Evolutionary conservation across 1,140 invertebrate genomes (phyloP).

Genomic region (Scaptodrosophila lebanonensis): DNA sequence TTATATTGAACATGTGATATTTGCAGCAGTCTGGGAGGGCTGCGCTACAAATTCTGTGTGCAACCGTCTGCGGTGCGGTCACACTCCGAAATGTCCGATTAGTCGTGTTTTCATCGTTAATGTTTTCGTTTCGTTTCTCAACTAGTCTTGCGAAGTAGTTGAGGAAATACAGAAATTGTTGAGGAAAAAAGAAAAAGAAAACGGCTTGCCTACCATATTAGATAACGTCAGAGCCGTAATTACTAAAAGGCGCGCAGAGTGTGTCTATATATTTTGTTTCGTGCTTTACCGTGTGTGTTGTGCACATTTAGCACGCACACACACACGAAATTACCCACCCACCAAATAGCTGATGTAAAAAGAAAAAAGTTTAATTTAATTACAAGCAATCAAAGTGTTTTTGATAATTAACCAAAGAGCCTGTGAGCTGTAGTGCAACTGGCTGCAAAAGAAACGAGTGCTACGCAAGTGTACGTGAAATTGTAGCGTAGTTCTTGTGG

Average conservation of each 20-base stretch:
- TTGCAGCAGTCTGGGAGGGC: too few relatives aligned
- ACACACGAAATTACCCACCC: conserved; percentile 41
- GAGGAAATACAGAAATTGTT: conserved; percentile 38
- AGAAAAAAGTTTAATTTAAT: conserved; percentile 58
- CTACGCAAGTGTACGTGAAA: conserved; percentile 24
- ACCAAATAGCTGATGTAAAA: conserved; percentile 31
- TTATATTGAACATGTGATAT: too few relatives aligned
- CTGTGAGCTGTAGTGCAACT: conserved; percentile 23
- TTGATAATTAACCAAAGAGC: conserved; percentile 40
- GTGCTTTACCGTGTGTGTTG: conserved; percentile 42
- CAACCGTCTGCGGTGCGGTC: too few relatives aligned
- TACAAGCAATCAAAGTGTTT: conserved; percentile 47
- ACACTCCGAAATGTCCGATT: too few relatives aligned
- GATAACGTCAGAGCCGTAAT: too few relatives aligned
- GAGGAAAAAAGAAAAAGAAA: conserved; percentile 21
- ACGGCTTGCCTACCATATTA: too few relatives aligned
- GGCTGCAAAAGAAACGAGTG: conserved; percentile 24
- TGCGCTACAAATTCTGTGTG: too few relatives aligned
- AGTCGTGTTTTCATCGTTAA: conserved; percentile 4
- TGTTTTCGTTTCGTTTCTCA: conserved; percentile 22
- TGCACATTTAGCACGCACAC: conserved; percentile 36
- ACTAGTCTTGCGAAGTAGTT: conserved; percentile 51
- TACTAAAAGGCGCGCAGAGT: conserved; percentile 15
- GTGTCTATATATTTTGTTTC: conserved; percentile 5
- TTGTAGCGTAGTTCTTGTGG: conserved; percentile 14